These are phyloP conservation scores for Mizuhopecten yessoensis DNA, from an alignment of 1,140 invertebrate species.

Conservation along the genomic window DNA sequence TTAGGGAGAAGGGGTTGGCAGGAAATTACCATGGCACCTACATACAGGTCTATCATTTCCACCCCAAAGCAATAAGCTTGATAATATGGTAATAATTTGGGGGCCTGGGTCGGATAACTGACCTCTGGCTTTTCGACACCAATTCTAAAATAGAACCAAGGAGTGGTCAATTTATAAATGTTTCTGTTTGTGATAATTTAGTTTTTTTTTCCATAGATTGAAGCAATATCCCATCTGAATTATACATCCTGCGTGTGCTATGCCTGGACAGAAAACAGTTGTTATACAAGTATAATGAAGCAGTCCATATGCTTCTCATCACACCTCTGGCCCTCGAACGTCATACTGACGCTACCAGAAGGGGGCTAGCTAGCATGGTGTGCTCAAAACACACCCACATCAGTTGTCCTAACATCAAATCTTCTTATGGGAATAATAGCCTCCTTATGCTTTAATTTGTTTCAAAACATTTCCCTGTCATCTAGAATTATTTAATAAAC, in stretches of 20 bases:
- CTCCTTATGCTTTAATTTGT: background rate
- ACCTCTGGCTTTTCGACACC: background rate
- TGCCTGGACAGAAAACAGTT: conserved; percentile 37
- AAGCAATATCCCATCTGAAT: conserved; percentile 38
- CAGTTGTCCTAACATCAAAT: background rate
- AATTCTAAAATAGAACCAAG: background rate
- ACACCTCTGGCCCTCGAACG: background rate
- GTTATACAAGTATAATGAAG: conserved; percentile 39
- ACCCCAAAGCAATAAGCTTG: background rate
- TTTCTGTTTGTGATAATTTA: background rate
- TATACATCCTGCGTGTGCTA: background rate
- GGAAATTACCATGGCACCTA: background rate
- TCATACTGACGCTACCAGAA: background rate
- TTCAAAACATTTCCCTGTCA: background rate
- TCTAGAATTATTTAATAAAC: background rate
- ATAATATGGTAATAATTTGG: background rate
- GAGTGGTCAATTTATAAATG: background rate
- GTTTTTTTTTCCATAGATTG: conserved; percentile 2
- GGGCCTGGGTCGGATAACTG: background rate
- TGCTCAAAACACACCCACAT: background rate
- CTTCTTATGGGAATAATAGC: background rate
- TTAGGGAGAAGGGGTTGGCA: background rate
- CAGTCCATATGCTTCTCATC: background rate
- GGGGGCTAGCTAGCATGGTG: background rate
- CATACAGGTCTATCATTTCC: background rate